Evolutionary conservation across 2,888 invertebrate genomes (phyloP), one percentile per base, ranked within the genome.

Genomic region (Mantis religiosa): DNA sequence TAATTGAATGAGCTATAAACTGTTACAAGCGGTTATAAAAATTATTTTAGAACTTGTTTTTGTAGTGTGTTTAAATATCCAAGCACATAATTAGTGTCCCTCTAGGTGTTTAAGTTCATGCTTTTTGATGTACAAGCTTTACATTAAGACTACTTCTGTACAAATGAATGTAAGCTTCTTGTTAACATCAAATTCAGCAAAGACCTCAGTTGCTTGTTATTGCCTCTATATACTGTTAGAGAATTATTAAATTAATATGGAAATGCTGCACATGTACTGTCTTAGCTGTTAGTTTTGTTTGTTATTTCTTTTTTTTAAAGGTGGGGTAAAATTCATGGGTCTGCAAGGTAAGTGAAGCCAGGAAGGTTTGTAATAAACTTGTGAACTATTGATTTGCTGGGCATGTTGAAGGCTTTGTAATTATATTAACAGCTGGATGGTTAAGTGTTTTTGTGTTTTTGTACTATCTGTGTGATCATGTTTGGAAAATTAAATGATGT

Each of bases 261-360:
- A 86, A 84, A 28, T 41, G 84, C 47, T 87, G 85, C 54, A 25
- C 84, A 81, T 88, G 83, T 54, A 81, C 30, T 88, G 87, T 87
- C 54, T 89, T 87, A 85, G 89, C 88, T 89, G 88, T 89, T 88
- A 89, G 88, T 89, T 86, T 89, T 87, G 89, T 89, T 47, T 90
- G 88, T 91, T 92, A 87, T 92, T 92, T 93, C 85, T 93, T 93
- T 94, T 93, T 89, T 95, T 95, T 93, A 94, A 41, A 95, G 95
- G 95, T 94, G 94, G 95, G 89, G 94, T 95, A 90, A 93, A 95
- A 91, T 95, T 95, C 92, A 94, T 95, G 91, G 95, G 95, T 91
- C 94, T 95, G 93, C 95, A 95, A 93, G 95, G 95, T 95, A 92
- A 93, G 94, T 92, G 28, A 85, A 34, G n/a, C 15, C 28, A 71